phyloP scores from a whole-genome alignment of 2,113 vertebrate genomes.

The Ailuropoda melanoleuca region DNA sequence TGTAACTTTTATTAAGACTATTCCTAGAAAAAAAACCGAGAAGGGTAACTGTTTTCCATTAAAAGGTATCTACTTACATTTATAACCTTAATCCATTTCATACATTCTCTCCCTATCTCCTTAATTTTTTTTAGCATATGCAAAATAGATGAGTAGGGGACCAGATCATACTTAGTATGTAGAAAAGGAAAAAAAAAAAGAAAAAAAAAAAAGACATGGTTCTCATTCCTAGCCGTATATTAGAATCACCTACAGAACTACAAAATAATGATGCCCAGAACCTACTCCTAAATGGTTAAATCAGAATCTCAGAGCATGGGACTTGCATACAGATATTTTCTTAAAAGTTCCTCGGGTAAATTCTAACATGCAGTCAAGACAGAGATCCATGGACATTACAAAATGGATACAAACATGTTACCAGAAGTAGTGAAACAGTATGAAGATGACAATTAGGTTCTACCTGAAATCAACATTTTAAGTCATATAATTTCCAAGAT shows the following conservation, averaged over 20 bases:
- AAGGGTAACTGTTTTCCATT: neutral
- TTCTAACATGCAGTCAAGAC: neutral
- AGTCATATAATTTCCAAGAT: neutral
- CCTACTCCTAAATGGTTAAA: neutral
- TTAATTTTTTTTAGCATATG: neutral
- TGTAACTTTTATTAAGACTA: slow-evolving; percentile 16
- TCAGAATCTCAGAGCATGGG: neutral
- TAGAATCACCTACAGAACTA: neutral
- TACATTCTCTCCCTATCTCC: neutral
- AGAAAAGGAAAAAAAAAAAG: neutral
- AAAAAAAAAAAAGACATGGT: neutral
- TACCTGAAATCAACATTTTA: slow-evolving; percentile 1
- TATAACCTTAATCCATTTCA: neutral
- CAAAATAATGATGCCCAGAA: neutral
- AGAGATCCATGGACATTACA: neutral
- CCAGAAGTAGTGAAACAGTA: neutral
- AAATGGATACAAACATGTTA: neutral
- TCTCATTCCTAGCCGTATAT: neutral
- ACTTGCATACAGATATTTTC: neutral
- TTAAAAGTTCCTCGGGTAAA: neutral
- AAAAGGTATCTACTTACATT: neutral
- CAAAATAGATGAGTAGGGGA: neutral
- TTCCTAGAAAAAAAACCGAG: neutral
- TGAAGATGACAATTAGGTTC: neutral
- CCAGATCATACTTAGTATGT: neutral